Conservation (phyloP, 2,888 invertebrate species). For the Cactoblastis cactorum region DNA sequence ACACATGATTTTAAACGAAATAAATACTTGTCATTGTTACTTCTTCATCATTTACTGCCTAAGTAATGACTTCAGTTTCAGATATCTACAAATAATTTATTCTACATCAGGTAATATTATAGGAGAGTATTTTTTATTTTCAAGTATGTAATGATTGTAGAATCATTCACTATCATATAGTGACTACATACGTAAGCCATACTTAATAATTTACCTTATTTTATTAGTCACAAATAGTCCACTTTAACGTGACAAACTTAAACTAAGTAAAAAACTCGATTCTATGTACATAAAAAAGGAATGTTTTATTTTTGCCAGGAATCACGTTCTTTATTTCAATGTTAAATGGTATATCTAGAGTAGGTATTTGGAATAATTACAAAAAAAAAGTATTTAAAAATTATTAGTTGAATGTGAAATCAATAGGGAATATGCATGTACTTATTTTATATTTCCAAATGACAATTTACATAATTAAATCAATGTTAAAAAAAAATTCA, state of each 20-base stretch:
- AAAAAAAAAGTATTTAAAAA: no score
- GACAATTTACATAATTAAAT: no score
- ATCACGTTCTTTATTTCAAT: neutral
- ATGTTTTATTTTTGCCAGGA: neutral
- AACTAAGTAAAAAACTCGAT: neutral
- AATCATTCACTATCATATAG: conserved; percentile 49
- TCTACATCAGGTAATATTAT: conserved; percentile 47
- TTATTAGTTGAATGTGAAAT: no score
- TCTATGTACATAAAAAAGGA: neutral
- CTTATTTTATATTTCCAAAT: no score
- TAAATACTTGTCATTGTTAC: conserved; percentile 68
- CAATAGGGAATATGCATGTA: no score
- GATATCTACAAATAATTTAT: conserved; percentile 13
- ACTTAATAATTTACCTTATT: conserved; percentile 10
- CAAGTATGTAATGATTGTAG: conserved; percentile 20
- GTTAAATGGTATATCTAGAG: no score
- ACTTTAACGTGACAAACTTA: neutral
- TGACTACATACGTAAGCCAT: conserved; percentile 28
- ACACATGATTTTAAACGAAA: conserved; percentile 60
- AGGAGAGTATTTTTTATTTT: conserved; percentile 23
- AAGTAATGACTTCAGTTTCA: conserved; percentile 36
- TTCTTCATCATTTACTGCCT: conserved; percentile 46
- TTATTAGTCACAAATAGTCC: neutral
- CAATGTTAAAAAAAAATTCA: no score
- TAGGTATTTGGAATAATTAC: no score